phyloP scores from a whole-genome alignment of 37 sponge, comb jelly and placozoan species.

The Ianthella basta region DNA sequence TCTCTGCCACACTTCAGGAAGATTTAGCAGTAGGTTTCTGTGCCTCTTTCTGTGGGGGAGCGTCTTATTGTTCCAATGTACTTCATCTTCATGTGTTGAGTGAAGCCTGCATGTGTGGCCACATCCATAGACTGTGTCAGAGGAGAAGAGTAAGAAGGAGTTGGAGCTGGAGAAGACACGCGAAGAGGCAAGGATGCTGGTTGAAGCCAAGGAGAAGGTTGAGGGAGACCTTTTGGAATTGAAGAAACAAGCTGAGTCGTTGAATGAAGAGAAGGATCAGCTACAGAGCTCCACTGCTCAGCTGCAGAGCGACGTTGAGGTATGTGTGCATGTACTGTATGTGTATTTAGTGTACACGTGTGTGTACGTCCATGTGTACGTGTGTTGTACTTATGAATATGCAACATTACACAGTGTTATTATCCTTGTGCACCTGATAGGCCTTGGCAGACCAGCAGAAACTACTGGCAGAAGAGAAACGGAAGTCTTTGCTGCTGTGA shows the following conservation, averaged over 20 bases:
- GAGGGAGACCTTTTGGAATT: constrained; percentile 73
- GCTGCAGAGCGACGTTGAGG: constrained; percentile 75
- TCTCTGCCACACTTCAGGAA: constrained; percentile 47
- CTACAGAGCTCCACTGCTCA: constrained; percentile 69
- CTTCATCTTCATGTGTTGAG: background rate
- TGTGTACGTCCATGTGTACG: constrained; percentile 4
- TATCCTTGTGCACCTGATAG: constrained; percentile 13
- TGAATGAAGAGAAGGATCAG: constrained; percentile 87
- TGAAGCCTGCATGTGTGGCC: background rate
- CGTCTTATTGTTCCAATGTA: background rate
- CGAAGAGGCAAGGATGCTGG: constrained; percentile 35
- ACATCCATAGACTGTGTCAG: background rate
- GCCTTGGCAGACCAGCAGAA: constrained; percentile 58
- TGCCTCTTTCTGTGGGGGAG: background rate
- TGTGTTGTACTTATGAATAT: background rate
- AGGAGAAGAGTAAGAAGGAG: constrained; percentile 35
- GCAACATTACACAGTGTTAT: background rate
- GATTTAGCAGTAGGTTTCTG: constrained; percentile 63
- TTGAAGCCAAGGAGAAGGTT: constrained; percentile 70
- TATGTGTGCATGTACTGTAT: constrained; percentile 27
- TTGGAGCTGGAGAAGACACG: background rate
- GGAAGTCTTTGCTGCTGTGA: constrained; percentile 44
- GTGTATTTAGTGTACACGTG: too few relatives aligned
- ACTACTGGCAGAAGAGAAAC: constrained; percentile 61
- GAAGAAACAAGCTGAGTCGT: constrained; percentile 74